Conservation (phyloP, 2,888 invertebrate genomes). For the Ophion ellenae region DNA sequence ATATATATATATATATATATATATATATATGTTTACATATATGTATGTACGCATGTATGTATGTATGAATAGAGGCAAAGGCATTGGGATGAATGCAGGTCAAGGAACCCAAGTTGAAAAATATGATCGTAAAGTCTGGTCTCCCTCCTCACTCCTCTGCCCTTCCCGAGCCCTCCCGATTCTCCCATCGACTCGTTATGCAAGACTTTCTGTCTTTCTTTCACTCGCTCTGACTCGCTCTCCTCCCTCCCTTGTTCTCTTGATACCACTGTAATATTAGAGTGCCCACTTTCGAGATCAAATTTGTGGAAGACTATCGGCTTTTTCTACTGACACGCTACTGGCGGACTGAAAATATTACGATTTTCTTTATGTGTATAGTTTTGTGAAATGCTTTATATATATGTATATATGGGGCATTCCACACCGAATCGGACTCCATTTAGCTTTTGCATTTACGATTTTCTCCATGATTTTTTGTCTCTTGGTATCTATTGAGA, state of each 20-base stretch:
- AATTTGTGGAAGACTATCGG: constrained; percentile 47
- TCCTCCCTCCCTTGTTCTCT: not conserved
- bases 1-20: too few species aligned
- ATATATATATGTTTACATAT: not conserved
- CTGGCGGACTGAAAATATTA: constrained; percentile 55
- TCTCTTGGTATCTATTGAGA: too few species aligned
- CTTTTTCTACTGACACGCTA: constrained; percentile 54
- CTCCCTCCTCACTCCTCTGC: not conserved
- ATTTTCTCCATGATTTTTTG: too few species aligned
- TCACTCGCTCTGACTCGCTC: not conserved
- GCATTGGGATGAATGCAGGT: constrained; percentile 37
- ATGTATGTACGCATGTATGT: not conserved
- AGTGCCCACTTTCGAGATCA: constrained; percentile 26
- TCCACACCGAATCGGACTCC: too few species aligned
- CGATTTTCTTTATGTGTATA: constrained; percentile 38
- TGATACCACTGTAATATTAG: not conserved
- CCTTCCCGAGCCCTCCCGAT: constrained; percentile 31
- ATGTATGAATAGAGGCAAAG: not conserved
- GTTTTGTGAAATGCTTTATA: too few species aligned
- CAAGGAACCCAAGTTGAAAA: constrained; percentile 54
- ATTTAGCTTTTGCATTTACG: too few species aligned
- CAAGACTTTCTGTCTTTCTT: constrained; percentile 18
- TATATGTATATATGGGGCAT: too few species aligned
- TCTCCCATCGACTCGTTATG: constrained; percentile 32
- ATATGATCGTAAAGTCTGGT: constrained; percentile 62